phyloP scores from a whole-genome alignment of 2,888 invertebrate genomes.

The Keiferia lycopersicella region DNA sequence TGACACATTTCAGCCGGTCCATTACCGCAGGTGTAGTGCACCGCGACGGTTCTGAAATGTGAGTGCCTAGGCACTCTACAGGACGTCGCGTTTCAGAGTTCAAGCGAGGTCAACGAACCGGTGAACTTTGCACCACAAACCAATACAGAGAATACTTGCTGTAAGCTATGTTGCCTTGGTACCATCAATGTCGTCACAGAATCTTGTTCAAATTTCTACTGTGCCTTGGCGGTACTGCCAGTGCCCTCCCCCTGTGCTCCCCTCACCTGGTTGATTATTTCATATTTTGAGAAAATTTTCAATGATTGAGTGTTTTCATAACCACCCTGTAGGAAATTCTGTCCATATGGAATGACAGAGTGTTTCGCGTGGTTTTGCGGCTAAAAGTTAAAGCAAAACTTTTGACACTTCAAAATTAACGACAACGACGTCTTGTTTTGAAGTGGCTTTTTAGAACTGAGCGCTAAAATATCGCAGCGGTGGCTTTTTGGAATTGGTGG shows the following conservation, averaged over 20 bases:
- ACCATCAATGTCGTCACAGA: too few relatives aligned
- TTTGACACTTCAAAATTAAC: conserved; percentile 18
- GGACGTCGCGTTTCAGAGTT: not conserved
- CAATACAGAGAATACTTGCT: too few relatives aligned
- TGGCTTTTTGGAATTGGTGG: too few relatives aligned
- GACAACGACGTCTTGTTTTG: not conserved
- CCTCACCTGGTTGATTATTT: too few relatives aligned
- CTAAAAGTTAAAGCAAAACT: conserved; percentile 13
- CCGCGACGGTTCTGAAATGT: conserved; percentile 3
- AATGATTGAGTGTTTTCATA: not conserved
- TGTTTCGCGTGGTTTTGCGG: conserved; percentile 5
- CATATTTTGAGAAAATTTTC: too few relatives aligned
- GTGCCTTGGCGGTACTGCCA: too few relatives aligned
- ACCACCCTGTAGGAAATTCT: not conserved
- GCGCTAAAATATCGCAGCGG: too few relatives aligned
- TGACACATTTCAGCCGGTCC: not conserved
- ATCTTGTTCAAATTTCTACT: too few relatives aligned
- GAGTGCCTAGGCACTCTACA: not conserved
- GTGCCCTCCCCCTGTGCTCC: too few relatives aligned
- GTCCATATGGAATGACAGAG: not conserved
- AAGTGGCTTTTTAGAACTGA: too few relatives aligned
- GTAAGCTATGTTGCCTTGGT: too few relatives aligned
- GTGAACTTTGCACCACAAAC: not conserved
- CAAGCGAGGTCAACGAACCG: not conserved
- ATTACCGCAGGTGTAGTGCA: conserved; percentile 3